Base-by-base conservation (phyloP, 2,888 invertebrate species). In the Oscheius onirici region DNA sequence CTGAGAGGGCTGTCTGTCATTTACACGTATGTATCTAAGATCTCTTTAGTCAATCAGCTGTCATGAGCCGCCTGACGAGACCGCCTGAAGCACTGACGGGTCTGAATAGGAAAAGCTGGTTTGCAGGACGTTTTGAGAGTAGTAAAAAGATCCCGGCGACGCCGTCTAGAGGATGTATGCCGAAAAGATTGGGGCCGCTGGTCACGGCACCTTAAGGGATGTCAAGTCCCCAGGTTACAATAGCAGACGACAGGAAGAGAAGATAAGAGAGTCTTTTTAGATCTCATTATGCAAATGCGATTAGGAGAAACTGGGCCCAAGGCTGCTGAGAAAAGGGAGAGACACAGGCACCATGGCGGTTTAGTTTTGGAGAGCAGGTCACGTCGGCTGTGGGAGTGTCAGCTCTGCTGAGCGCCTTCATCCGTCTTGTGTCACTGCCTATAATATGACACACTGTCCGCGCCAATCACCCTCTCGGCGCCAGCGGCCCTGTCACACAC, bases 381-480 rank as follows among this genome's bases (percentile, higher is more conserved):
- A 52, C 51, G 40, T 54, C 41, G 66, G 52, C 52, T 66, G 66
- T 66, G 40, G 54, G 66, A 69, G 69, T 69, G 69, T 69, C 69
- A 69, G 69, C 69, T 69, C 58, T 57, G 60, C 54, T 57, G 69
- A 58, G 69, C 69, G 69, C 57, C 69, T 69, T 69, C 69, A 69
- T 69, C 60, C 69, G 69, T 69, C 69, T 66, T 66, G 66, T 66
- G 66, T 66, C 66, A 66, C 52, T 66, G 69, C 58, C 69, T 54
- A 69, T 69, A 69, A 69, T 69, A 69, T 69, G 69, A 69, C 69
- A 69, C 69, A 69, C 69, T 69, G 69, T 69, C 69, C 51, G 57
- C 51, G 58, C 58, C 69, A 69, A 69, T 69, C 69, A 69, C 69
- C 69, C 63, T 63, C 69, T 57, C 60, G 60, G 57, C 69, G 51